A percentile compares a stretch with the other conserved stretches of the same genome.
phyloP scores from a whole-genome alignment of 2,888 invertebrate genomes.

The Microchrysa polita region DNA sequence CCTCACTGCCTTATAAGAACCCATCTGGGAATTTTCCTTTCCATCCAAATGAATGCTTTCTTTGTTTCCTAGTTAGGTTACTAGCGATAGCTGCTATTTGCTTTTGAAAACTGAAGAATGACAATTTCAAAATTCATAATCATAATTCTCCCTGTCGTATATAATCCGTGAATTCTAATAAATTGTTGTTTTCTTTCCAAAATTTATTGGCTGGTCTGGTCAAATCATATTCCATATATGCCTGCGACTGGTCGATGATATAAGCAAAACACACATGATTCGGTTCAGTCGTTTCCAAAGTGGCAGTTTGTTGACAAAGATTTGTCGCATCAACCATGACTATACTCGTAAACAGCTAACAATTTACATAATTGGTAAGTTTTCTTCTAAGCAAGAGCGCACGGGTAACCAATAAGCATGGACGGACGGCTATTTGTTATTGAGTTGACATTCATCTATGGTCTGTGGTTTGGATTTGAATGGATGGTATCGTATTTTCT shows the following conservation, averaged over 20 bases:
- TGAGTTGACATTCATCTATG: slow-evolving; percentile 2
- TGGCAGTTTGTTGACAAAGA: slow-evolving; percentile 3
- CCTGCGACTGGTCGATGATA: background rate
- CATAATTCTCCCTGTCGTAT: too few species aligned
- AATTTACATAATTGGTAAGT: background rate
- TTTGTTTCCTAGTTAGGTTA: too few species aligned
- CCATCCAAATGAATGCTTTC: too few species aligned
- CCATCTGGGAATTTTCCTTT: too few species aligned
- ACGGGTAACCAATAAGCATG: slow-evolving; percentile 3
- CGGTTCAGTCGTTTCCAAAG: background rate
- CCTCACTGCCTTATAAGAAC: too few species aligned
- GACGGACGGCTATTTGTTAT: background rate
- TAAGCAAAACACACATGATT: slow-evolving; percentile 4
- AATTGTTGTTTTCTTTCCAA: too few species aligned
- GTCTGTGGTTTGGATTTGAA: background rate
- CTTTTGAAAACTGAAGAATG: too few species aligned
- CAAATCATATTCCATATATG: too few species aligned
- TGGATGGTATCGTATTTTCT: background rate
- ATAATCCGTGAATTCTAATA: too few species aligned
- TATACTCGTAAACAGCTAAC: background rate
- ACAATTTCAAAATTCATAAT: too few species aligned
- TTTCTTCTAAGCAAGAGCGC: background rate
- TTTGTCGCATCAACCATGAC: background rate
- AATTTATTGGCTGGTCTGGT: too few species aligned
- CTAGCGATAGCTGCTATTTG: too few species aligned